Evolutionary conservation across 2,113 vertebrate genomes (phyloP).

Genomic region (Empidonax traillii): DNA sequence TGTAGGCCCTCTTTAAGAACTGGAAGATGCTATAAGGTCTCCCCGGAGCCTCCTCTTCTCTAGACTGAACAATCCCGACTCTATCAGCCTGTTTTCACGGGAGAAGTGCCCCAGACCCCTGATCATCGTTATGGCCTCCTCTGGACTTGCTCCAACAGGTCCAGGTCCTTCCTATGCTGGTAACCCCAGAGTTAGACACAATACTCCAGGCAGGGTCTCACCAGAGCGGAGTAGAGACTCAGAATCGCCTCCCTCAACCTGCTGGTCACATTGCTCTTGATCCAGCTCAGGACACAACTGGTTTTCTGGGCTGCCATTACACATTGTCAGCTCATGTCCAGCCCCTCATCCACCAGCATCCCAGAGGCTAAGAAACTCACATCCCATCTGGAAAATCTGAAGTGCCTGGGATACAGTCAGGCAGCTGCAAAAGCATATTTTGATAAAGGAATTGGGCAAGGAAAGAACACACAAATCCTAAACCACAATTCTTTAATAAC

Average conservation of each 20-base stretch:
- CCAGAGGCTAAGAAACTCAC: not conserved
- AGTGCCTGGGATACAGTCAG: not conserved
- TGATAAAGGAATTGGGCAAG: not conserved
- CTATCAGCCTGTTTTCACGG: too few species aligned
- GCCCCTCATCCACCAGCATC: not conserved
- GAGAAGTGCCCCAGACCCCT: not conserved
- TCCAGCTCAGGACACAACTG: not conserved
- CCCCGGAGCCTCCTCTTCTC: not conserved
- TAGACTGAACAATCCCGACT: not conserved
- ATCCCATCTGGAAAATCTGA: not conserved
- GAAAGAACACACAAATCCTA: not conserved
- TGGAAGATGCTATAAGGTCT: not conserved
- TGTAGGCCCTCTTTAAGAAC: too few species aligned
- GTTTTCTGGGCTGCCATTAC: not conserved
- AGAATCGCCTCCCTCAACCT: not conserved
- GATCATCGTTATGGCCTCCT: not conserved
- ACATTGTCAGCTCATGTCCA: not conserved
- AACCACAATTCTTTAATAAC: not conserved
- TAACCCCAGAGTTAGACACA: not conserved
- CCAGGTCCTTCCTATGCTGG: not conserved
- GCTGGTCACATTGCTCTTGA: not conserved
- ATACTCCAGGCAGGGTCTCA: not conserved
- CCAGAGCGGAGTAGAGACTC: not conserved
- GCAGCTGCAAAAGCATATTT: not conserved
- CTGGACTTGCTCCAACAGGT: not conserved